These are phyloP conservation scores for Ochotona princeps DNA, from an alignment of 2,113 vertebrate genomes.

Conservation along the genomic window DNA sequence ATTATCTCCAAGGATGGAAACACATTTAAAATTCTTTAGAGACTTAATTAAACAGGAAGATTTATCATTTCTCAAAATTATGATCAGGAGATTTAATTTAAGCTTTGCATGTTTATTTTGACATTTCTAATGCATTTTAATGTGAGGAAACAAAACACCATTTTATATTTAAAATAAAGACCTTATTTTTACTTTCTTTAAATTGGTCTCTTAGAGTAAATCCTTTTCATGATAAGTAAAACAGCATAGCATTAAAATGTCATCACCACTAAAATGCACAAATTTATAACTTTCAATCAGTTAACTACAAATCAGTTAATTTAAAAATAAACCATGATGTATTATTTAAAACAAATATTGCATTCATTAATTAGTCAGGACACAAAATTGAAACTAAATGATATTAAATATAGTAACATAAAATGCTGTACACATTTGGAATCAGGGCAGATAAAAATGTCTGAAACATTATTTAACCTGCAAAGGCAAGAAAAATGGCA, in stretches of 20 bases:
- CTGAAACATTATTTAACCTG: background rate
- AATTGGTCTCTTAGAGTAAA: constrained; percentile 10
- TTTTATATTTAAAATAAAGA: constrained; percentile 43
- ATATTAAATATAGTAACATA: background rate
- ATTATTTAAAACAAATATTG: background rate
- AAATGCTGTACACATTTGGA: background rate
- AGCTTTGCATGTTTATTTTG: constrained; percentile 55
- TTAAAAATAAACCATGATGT: background rate
- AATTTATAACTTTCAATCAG: background rate
- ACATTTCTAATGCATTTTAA: constrained; percentile 65
- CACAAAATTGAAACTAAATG: constrained; percentile 11
- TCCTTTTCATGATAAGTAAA: constrained; percentile 38
- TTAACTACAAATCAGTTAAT: background rate
- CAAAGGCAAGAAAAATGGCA: background rate
- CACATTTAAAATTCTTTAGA: constrained; percentile 64
- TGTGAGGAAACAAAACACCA: constrained; percentile 52
- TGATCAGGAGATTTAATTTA: constrained; percentile 58
- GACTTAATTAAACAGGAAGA: constrained; percentile 73
- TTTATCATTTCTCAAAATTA: constrained; percentile 56
- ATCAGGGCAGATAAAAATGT: background rate
- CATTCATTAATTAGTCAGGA: constrained; percentile 1
- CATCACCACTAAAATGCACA: background rate
- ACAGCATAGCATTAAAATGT: constrained; percentile 36
- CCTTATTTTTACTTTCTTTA: constrained; percentile 35
- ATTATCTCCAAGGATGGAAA: constrained; percentile 37